phyloP scores from a whole-genome alignment of 2,113 vertebrate genomes.

The Rattus rattus region DNA sequence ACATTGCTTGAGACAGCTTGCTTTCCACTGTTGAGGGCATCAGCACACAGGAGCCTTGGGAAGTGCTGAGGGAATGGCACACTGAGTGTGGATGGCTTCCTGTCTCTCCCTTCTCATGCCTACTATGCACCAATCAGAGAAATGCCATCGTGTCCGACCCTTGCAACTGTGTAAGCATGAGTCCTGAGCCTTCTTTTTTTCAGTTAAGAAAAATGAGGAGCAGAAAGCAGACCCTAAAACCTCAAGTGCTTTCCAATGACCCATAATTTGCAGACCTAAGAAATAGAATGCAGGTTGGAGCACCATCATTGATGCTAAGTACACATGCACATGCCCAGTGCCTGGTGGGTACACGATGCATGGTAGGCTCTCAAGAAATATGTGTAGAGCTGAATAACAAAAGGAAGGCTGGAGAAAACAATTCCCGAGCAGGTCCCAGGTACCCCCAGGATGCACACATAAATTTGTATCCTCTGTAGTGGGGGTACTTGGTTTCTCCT shows the following conservation, averaged over 20 bases:
- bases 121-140: neutral
- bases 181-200: neutral
- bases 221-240: neutral
- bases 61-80: neutral
- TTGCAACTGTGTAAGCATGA: neutral
- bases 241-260: no score
- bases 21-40: neutral
- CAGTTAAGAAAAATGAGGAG: neutral
- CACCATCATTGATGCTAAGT: neutral
- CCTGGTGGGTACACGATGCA: neutral
- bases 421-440: neutral
- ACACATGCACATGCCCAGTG: neutral
- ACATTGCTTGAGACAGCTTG: fast-evolving
- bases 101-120: no score
- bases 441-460: fast-evolving
- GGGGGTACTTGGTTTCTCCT: fast-evolving
- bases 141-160: fast-evolving
- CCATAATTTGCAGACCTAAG: neutral
- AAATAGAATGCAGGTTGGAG: neutral
- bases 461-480: no score
- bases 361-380: fast-evolving
- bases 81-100: no score
- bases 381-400: neutral
- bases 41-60: fast-evolving
- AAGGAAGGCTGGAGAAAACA: neutral